Base-by-base conservation (phyloP, 2,888 invertebrate species). In the Papilio demoleus region DNA sequence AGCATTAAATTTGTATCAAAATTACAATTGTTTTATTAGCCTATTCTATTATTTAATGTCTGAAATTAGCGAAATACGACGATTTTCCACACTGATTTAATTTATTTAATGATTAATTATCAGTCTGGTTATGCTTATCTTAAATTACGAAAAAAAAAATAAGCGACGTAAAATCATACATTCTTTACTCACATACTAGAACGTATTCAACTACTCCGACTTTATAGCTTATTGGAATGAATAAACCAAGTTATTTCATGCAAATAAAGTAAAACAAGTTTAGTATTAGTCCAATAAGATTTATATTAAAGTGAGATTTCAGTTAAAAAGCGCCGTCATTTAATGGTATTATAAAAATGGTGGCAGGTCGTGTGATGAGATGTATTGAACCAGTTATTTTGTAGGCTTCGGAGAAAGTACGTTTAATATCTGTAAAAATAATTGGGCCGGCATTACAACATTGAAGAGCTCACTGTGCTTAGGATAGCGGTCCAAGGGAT, bases 391-490 rank as follows among this genome's bases (percentile, higher is more conserved):
- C 76, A 77, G 76, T 77, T 77, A 76, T 78, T 77, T 75, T 73
- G 71, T 71, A 73, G 34, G 61, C 47, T 70, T 59, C n/a, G 71
- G 84, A 79, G 85, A 86, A 86, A 86, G 86, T 82, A 77, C 77
- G 80, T 79, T 81, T 80, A 77, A 78, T 81, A 75, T 78, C 27
- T 53, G 76, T 78, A 68, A 66, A 70, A 68, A 76, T 85, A 83
- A 84, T 84, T 83, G 83, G 82, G 76, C 76, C 75, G 74, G 73
- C 73, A 75, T 81, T 79, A 80, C 78, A 73, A 79, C 79, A 78
- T 70, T 74, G 65, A 74, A 70, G 24, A 69, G 61, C 59, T 24
- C 24, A 53, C 50, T 50, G 50, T 45, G 56, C 34, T 31, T 62
- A 31, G 58, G 36, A 66, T 17, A 22, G 40, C 22, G 36, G 36